A percentile compares a stretch with the other conserved stretches of the same genome.
Evolutionary conservation across 2,113 vertebrate genomes (phyloP).

Genomic region (Crotophaga sulcirostris): DNA sequence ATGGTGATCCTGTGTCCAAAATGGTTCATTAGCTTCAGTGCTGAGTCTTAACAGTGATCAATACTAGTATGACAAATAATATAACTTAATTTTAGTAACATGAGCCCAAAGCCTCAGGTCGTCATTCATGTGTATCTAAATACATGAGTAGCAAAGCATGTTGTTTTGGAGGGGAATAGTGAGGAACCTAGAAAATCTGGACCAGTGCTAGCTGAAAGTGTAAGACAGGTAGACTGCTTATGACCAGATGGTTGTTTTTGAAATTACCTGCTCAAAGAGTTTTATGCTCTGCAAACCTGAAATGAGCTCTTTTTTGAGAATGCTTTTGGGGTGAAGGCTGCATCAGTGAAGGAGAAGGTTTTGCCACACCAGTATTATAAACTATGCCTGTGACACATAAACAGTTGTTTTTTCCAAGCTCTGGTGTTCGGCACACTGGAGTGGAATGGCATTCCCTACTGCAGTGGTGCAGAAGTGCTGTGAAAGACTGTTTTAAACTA

Average conservation of each 20-base stretch:
- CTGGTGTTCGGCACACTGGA: not conserved
- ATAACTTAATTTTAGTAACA: not conserved
- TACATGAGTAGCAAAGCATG: not conserved
- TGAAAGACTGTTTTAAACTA: not conserved
- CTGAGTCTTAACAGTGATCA: not conserved
- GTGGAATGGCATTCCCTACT: not conserved
- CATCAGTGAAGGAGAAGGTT: not conserved
- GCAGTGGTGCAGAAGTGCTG: not conserved
- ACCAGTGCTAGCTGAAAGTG: not conserved
- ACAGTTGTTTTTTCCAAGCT: not conserved
- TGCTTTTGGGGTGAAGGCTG: not conserved
- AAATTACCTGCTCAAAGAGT: not conserved
- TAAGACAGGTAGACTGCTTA: not conserved
- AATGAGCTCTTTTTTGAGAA: not conserved
- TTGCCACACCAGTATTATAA: not conserved
- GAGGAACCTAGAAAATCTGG: not conserved
- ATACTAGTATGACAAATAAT: not conserved
- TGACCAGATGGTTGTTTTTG: not conserved
- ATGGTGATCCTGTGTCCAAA: not conserved
- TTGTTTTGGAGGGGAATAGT: not conserved
- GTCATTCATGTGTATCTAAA: not conserved
- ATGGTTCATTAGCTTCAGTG: not conserved
- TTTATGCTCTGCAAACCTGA: not conserved
- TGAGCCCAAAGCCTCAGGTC: not conserved
- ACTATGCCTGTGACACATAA: not conserved